phyloP scores from a whole-genome alignment of 2,888 invertebrate genomes.

The Liodrosophila aerea region DNA sequence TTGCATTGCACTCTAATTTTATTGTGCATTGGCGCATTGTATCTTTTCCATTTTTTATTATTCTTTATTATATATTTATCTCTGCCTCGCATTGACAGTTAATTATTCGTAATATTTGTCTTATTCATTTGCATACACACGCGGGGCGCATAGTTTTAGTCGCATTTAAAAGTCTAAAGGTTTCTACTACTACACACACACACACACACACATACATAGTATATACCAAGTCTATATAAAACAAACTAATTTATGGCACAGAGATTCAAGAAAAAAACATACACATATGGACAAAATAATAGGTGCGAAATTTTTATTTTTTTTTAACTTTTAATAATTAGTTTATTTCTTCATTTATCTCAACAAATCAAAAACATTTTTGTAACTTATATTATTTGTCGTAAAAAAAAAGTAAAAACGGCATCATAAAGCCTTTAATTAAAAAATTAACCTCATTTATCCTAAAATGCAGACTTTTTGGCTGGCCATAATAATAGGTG shows the following conservation, averaged over 20 bases:
- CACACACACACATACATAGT: neutral
- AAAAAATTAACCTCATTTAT: too few species aligned
- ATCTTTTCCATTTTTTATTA: conserved; percentile 2
- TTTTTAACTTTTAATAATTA: too few species aligned
- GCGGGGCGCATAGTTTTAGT: conserved; percentile 48
- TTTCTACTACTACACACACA: neutral
- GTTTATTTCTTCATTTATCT: too few species aligned
- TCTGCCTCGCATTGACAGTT: conserved; percentile 55
- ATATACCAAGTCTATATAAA: conserved; percentile 34
- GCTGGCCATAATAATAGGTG: too few species aligned
- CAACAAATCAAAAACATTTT: too few species aligned
- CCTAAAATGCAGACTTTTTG: too few species aligned
- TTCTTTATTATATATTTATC: conserved; percentile 14
- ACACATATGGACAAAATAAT: too few species aligned
- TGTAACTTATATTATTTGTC: too few species aligned
- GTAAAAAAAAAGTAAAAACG: too few species aligned
- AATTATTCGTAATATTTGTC: conserved; percentile 70
- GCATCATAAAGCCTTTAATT: too few species aligned
- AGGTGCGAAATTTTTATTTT: too few species aligned
- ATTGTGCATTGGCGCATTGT: conserved; percentile 44
- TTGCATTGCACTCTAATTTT: conserved; percentile 72
- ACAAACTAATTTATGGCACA: conserved; percentile 51
- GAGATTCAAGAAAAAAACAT: conserved; percentile 31
- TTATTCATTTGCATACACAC: conserved; percentile 63
- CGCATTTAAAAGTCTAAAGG: neutral